A percentile compares a stretch with the other conserved stretches of the same genome.
phyloP scores from a whole-genome alignment of 92 coral and sea anemone species.

The Phenganax subtilis region DNA sequence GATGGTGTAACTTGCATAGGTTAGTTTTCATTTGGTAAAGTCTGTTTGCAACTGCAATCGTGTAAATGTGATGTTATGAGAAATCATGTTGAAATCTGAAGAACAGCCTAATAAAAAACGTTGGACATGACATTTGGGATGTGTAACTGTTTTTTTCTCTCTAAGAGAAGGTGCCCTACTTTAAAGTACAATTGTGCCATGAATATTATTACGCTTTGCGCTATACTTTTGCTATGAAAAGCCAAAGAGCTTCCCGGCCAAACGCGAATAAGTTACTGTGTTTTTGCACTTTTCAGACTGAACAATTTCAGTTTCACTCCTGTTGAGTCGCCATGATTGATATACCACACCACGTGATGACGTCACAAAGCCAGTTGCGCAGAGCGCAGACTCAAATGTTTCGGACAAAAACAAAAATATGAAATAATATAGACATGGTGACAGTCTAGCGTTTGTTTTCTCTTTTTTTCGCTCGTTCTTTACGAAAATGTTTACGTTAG shows the following conservation, averaged over 20 bases:
- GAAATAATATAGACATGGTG: slow-evolving; percentile 7
- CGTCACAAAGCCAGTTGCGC: slow-evolving; percentile 15
- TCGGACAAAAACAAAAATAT: slow-evolving; percentile 9
- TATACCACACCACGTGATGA: not conserved
- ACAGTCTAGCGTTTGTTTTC: not conserved
- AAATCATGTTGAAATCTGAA: not conserved
- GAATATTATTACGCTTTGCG: too few relatives aligned
- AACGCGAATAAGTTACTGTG: too few relatives aligned
- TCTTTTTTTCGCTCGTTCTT: not conserved
- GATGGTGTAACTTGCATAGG: not conserved
- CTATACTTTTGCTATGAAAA: too few relatives aligned
- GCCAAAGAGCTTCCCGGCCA: too few relatives aligned
- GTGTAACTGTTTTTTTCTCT: too few relatives aligned
- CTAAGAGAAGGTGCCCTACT: too few relatives aligned
- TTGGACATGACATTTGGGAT: too few relatives aligned
- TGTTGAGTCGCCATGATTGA: not conserved
- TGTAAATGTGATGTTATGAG: not conserved
- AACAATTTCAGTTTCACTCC: too few relatives aligned
- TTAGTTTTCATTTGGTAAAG: not conserved
- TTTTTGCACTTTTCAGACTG: too few relatives aligned
- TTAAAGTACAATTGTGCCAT: too few relatives aligned
- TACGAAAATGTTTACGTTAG: not conserved
- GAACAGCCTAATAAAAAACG: too few relatives aligned
- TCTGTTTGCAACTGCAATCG: not conserved
- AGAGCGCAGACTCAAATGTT: not conserved